Conservation (phyloP, 2,888 invertebrate genomes). For the Caenorhabditis imperialis region DNA sequence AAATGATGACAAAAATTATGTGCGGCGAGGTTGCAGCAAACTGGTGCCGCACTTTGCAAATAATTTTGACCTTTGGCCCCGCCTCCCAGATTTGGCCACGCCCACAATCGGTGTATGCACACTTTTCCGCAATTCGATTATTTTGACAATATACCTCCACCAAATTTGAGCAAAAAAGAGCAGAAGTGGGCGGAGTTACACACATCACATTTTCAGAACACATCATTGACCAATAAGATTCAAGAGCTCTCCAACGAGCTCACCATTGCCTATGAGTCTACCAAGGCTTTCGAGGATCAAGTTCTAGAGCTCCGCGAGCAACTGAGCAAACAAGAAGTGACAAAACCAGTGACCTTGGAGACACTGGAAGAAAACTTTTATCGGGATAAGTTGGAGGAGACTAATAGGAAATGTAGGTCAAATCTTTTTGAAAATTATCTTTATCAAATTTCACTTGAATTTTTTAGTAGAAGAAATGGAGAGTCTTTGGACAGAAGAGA, state of each 20-base stretch:
- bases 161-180: no score
- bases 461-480: conserved; percentile 56
- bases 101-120: no score
- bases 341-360: conserved; percentile 25
- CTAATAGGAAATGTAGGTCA: conserved; percentile 23
- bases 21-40: no score
- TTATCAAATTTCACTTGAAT: neutral
- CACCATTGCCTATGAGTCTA: conserved; percentile 4
- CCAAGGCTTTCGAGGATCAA: conserved; percentile 18
- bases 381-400: conserved; percentile 35
- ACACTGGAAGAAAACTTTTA: conserved; percentile 31
- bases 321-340: conserved; percentile 13
- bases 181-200: neutral
- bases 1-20: no score
- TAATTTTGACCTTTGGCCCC: no score
- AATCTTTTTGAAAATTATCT: neutral
- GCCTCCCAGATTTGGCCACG: no score
- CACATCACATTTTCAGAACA: conserved; percentile 6
- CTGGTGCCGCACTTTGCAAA: no score
- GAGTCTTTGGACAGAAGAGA: conserved; percentile 30
- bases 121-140: no score
- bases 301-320: conserved; percentile 15
- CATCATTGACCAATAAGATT: conserved; percentile 3
- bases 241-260: conserved; percentile 19
- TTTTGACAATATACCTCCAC: no score